phyloP scores from a whole-genome alignment of 2,113 vertebrate genomes.

The Ophiodon elongatus region DNA sequence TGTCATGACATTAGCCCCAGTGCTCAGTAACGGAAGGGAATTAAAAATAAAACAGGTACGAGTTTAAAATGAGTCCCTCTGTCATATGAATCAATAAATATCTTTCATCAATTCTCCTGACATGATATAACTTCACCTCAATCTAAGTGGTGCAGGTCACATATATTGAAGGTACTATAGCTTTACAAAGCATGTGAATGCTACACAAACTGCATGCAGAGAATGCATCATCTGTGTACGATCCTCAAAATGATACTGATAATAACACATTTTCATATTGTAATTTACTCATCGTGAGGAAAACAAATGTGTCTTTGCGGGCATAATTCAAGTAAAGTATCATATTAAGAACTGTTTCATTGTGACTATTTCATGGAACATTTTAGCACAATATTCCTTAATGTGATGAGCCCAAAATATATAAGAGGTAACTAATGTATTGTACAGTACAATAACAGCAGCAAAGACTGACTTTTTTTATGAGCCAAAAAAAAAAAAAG shows the following conservation, averaged over 20 bases:
- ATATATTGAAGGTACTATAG: slow-evolving; percentile 52
- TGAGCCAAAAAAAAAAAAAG: slow-evolving; percentile 60
- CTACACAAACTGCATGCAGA: slow-evolving; percentile 66
- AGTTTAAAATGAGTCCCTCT: slow-evolving; percentile 31
- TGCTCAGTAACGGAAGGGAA: slow-evolving; percentile 44
- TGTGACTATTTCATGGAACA: slow-evolving; percentile 44
- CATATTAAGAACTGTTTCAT: slow-evolving; percentile 30
- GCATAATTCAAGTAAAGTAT: slow-evolving; percentile 70
- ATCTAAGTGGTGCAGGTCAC: slow-evolving; percentile 42
- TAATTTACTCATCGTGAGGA: slow-evolving; percentile 19
- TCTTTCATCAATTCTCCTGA: slow-evolving; percentile 20
- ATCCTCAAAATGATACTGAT: background rate
- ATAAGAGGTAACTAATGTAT: slow-evolving; percentile 81
- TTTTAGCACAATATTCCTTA: slow-evolving; percentile 51
- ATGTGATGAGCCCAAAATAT: slow-evolving; percentile 56
- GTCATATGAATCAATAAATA: slow-evolving; percentile 33
- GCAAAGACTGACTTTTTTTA: slow-evolving; percentile 66
- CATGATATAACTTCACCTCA: slow-evolving; percentile 4
- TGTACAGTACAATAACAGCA: slow-evolving; percentile 83
- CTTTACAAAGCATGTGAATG: slow-evolving; percentile 53
- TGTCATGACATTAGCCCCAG: slow-evolving; percentile 46
- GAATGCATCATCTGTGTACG: slow-evolving; percentile 41
- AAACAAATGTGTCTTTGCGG: slow-evolving; percentile 39
- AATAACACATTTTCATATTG: slow-evolving; percentile 3
- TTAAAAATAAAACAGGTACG: background rate